phyloP scores from a whole-genome alignment of 2,888 invertebrate genomes.

The Euplexia lucipara region DNA sequence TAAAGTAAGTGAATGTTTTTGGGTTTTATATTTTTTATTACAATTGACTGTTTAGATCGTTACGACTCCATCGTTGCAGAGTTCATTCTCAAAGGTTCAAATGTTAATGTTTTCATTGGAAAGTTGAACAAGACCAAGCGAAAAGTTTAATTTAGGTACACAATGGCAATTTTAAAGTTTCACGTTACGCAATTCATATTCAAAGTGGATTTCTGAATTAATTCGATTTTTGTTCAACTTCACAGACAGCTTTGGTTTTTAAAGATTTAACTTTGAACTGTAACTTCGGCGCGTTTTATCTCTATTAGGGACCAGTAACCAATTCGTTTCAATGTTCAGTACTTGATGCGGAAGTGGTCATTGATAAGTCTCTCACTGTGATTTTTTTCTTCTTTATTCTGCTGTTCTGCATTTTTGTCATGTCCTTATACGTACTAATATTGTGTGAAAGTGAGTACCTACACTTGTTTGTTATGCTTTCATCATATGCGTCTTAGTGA shows the following conservation, averaged over 20 bases:
- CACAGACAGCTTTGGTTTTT: slow-evolving; percentile 76
- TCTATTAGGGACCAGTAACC: slow-evolving; percentile 67
- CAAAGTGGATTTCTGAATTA: slow-evolving; percentile 84
- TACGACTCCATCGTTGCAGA: neutral
- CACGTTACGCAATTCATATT: slow-evolving; percentile 81
- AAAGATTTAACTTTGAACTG: slow-evolving; percentile 75
- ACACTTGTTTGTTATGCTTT: too few species aligned
- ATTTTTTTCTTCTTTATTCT: too few species aligned
- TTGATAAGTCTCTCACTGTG: slow-evolving; percentile 5
- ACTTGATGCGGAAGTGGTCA: slow-evolving; percentile 26
- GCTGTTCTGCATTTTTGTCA: too few species aligned
- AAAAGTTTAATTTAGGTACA: slow-evolving; percentile 82
- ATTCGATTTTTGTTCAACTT: slow-evolving; percentile 84
- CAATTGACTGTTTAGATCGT: slow-evolving; percentile 4
- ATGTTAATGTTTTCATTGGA: slow-evolving; percentile 66
- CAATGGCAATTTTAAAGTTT: slow-evolving; percentile 85
- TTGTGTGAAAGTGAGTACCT: too few species aligned
- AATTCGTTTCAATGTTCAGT: slow-evolving; percentile 56
- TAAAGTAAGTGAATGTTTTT: too few species aligned
- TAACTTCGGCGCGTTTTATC: slow-evolving; percentile 68
- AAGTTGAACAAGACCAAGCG: slow-evolving; percentile 70
- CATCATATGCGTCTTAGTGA: too few species aligned
- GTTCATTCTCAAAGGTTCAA: slow-evolving; percentile 54
- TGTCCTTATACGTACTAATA: too few species aligned
- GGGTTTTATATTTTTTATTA: neutral